These are phyloP conservation scores for Iphiclides podalirius DNA, from an alignment of 2,888 invertebrate species.

Conservation along the genomic window DNA sequence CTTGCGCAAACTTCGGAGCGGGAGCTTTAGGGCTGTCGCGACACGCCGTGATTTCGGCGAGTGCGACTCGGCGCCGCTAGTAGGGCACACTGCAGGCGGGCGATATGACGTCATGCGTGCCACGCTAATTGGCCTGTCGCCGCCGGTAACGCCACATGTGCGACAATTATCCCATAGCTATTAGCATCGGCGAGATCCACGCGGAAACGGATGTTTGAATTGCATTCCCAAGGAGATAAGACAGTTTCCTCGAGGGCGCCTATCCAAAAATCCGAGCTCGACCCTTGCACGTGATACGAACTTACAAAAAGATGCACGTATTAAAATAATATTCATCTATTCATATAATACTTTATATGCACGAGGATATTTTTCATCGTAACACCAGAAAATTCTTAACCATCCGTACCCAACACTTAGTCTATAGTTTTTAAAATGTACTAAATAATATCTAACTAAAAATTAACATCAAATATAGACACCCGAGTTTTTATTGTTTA, in stretches of 20 bases:
- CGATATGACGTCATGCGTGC: conserved; percentile 47
- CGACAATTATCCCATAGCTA: conserved; percentile 76
- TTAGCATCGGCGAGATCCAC: conserved; percentile 65
- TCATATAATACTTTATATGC: too few species aligned
- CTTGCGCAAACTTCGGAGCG: conserved; percentile 34
- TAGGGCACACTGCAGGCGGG: conserved; percentile 34
- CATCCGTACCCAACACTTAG: too few species aligned
- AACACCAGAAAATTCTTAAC: too few species aligned
- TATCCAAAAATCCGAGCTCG: not conserved
- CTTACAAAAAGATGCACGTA: too few species aligned
- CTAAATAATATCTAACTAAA: too few species aligned
- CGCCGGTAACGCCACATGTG: conserved; percentile 68
- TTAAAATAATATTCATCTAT: too few species aligned
- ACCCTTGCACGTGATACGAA: too few species aligned
- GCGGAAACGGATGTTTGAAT: conserved; percentile 80
- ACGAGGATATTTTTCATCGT: too few species aligned
- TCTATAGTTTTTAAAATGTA: too few species aligned
- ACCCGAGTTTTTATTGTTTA: too few species aligned
- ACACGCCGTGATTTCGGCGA: conserved; percentile 36
- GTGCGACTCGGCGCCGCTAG: conserved; percentile 39
- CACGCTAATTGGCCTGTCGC: conserved; percentile 78
- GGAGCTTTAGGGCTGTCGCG: conserved; percentile 16
- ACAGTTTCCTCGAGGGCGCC: conserved; percentile 40
- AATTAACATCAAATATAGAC: too few species aligned
- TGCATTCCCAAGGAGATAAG: conserved; percentile 71